Base-by-base conservation (phyloP, 35 echinoderm and acorn worm species). In the Lytechinus pictus region DNA sequence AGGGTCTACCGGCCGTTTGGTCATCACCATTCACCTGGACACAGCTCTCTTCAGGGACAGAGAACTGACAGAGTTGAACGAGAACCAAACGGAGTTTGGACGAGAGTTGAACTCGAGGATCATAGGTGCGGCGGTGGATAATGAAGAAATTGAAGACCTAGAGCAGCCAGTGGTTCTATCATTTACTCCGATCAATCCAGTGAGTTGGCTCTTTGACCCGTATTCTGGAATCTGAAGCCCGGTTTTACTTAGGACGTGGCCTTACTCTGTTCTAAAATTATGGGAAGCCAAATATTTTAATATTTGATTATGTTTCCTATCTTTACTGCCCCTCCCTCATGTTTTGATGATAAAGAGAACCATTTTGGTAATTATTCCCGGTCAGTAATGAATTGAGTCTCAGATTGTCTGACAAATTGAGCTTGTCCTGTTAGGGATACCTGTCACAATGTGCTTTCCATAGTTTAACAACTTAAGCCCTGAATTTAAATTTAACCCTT, bases 11-110 rank as follows among this genome's bases (percentile, higher is more conserved):
- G 21, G 66, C 21, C 66, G 66, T 14, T 4, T 79, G 66, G 66
- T 79, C 66, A n/a, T 79, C 66, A 79, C 66, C 12, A 79, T 24
- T 4, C 66, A 79, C n/a, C n/a, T 79, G 66, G 19, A 79, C 66
- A 79, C 66, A 7, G 66, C 66, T 79, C 66, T 79, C 66, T 79
- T 79, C 66, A 79, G 66, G 66, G 66, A 79, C 66, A n/a, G 66
- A 4, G 19, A 3, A 3, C 16, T 79, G 6, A 79, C 66, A 6
- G 66, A 79, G 66, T 79, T 79, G 16, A 79, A 79, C n/a, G 4
- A 16, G 66, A 79, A 79, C 66, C 66, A 79, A 24, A n/a, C 66
- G 16, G 66, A 16, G 8, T n/a, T 79, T 16, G n/a, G 6, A 24
- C 66, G 66, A 79, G 66, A 79, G 19, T 79, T 79, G 66, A 79